A percentile compares a stretch with the other conserved stretches of the same genome.
These are phyloP conservation scores for Clarias pachynema DNA, from an alignment of 2,797 vertebrate genomes.

Conservation along the genomic window DNA sequence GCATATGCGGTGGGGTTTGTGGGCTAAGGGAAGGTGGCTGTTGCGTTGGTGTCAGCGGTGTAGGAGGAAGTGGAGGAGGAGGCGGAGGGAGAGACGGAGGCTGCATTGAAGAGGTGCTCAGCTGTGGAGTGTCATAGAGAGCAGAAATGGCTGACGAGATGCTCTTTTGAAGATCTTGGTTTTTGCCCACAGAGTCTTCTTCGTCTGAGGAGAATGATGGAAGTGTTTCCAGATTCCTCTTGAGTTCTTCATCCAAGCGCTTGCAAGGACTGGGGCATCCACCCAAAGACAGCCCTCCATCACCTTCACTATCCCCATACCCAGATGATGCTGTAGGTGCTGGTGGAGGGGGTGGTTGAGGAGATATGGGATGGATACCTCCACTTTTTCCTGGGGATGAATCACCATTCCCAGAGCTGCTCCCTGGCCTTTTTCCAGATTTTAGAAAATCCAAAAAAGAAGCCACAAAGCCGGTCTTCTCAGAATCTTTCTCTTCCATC, in stretches of 20 bases:
- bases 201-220: conserved; percentile 93
- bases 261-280: conserved; percentile 89
- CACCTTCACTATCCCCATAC: conserved; percentile 81
- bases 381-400: conserved; percentile 78
- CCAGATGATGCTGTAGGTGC: conserved; percentile 63
- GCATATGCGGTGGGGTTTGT: conserved; percentile 69
- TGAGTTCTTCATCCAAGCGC: conserved; percentile 89
- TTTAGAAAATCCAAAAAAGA: conserved; percentile 94
- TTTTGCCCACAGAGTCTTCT: conserved; percentile 92
- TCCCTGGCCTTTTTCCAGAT: conserved; percentile 84
- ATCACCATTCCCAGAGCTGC: conserved; percentile 70
- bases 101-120: conserved; percentile 62
- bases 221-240: conserved; percentile 90
- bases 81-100: conserved; percentile 60
- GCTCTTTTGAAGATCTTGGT: conserved; percentile 94
- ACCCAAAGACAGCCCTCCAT: conserved; percentile 81
- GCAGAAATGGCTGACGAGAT: conserved; percentile 93
- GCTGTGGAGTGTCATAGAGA: conserved; percentile 84
- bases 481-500: conserved; percentile 88
- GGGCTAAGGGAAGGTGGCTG: conserved; percentile 75
- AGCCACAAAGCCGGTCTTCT: conserved; percentile 91
- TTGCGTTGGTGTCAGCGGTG: conserved; percentile 69
- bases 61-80: conserved; percentile 58
- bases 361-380: conserved; percentile 74
- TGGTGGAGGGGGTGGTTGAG: conserved; percentile 72